A percentile compares a stretch with the other conserved stretches of the same genome.
Evolutionary conservation across 2,797 vertebrate species (phyloP).

Genomic region (Forpus xanthops): DNA sequence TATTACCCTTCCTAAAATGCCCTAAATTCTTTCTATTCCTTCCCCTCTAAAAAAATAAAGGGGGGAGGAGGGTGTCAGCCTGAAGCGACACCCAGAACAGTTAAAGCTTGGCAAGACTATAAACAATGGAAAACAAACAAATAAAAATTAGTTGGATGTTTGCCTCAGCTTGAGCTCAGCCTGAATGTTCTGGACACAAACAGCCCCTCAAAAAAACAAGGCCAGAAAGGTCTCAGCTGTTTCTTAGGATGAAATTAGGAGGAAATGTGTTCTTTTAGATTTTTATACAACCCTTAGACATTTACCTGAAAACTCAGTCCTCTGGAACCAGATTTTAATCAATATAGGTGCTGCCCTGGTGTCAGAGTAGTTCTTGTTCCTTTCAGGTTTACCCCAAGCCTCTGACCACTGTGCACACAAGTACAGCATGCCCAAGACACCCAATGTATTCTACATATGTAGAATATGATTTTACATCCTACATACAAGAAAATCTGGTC

Average conservation of each 20-base stretch:
- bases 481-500: neutral
- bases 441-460: neutral
- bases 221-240: neutral
- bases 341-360: neutral
- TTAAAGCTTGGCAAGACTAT: constrained; percentile 13
- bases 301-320: neutral
- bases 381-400: neutral
- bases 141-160: neutral
- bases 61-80: neutral
- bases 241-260: neutral
- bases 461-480: neutral
- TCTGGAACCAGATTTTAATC: neutral
- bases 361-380: neutral
- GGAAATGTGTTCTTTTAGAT: neutral
- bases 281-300: neutral
- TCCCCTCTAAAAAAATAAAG: neutral
- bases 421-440: neutral
- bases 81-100: constrained; percentile 7
- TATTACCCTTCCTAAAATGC: neutral
- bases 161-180: neutral
- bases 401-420: neutral
- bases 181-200: neutral
- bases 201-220: neutral
- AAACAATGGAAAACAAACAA: constrained; percentile 25
- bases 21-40: neutral